phyloP scores from a whole-genome alignment of 2,797 vertebrate genomes.

The Xiphorhynchus erythropygius region DNA sequence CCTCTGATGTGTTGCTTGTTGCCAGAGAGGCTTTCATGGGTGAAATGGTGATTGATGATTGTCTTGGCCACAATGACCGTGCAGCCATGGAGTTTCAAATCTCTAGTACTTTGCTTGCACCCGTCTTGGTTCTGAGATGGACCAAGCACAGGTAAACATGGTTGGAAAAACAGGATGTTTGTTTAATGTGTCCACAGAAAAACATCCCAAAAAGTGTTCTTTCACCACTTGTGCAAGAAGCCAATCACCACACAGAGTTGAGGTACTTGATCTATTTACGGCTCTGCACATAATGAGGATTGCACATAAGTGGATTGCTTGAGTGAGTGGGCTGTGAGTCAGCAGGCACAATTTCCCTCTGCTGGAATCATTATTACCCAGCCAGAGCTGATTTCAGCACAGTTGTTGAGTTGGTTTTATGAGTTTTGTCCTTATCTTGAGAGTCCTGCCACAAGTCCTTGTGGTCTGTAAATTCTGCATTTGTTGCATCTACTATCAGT shows the following conservation, averaged over 20 bases:
- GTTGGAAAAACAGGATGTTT: not conserved
- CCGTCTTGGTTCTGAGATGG: not conserved
- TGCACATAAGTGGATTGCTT: not conserved
- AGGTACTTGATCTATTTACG: not conserved
- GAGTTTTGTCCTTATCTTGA: not conserved
- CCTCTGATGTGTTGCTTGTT: not conserved
- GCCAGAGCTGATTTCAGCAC: not conserved
- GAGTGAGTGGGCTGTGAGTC: too few relatives aligned
- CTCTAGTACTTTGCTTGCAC: not conserved
- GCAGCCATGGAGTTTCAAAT: not conserved
- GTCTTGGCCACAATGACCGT: not conserved
- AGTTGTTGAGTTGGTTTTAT: not conserved
- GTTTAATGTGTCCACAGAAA: not conserved
- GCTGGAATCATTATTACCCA: not conserved
- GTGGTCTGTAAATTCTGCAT: not conserved
- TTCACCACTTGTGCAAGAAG: not conserved
- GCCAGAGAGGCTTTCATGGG: not conserved
- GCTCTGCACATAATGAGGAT: not conserved
- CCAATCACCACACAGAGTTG: rapidly evolving
- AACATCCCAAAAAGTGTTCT: not conserved
- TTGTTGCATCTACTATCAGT: not conserved
- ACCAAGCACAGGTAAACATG: not conserved
- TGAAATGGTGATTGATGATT: not conserved
- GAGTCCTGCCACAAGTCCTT: not conserved
- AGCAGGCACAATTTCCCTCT: not conserved